phyloP scores from a whole-genome alignment of 2,888 invertebrate genomes.

The Sarcophaga caerulescens region DNA sequence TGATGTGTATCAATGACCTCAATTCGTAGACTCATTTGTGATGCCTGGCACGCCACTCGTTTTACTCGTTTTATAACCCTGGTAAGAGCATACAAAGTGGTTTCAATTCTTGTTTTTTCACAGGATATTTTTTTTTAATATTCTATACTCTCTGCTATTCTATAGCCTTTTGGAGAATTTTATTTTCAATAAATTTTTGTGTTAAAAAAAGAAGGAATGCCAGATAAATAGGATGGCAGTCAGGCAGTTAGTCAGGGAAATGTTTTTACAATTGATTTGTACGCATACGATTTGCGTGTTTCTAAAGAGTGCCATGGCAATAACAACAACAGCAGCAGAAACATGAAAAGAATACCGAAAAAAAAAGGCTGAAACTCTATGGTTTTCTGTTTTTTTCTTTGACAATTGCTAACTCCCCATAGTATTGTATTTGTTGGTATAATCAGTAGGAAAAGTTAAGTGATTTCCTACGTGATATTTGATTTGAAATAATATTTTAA shows the following conservation, averaged over 20 bases:
- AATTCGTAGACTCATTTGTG: constrained; percentile 72
- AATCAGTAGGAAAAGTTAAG: constrained; percentile 70
- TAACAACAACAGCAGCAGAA: constrained; percentile 29
- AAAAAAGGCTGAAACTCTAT: constrained; percentile 42
- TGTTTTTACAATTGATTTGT: constrained; percentile 78
- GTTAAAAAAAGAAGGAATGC: constrained; percentile 37
- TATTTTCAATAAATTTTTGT: constrained; percentile 58
- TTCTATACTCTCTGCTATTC: too few species aligned
- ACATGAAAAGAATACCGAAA: constrained; percentile 23
- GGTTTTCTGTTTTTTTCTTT: constrained; percentile 6
- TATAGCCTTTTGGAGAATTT: constrained; percentile 21
- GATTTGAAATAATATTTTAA: constrained; percentile 39
- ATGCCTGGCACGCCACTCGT: constrained; percentile 75
- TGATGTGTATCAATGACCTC: constrained; percentile 66
- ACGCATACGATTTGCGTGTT: constrained; percentile 77
- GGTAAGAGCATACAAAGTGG: background rate
- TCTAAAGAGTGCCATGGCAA: constrained; percentile 39
- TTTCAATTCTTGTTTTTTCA: background rate
- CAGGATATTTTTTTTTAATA: constrained; percentile 68
- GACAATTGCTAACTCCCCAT: constrained; percentile 65
- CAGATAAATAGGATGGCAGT: constrained; percentile 25
- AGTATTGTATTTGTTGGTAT: constrained; percentile 49
- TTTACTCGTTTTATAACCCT: constrained; percentile 29
- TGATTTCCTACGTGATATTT: constrained; percentile 75
- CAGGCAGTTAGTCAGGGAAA: constrained; percentile 27